Base-by-base conservation (phyloP, 1,140 invertebrate genomes). In the Neomicropteryx cornuta region DNA sequence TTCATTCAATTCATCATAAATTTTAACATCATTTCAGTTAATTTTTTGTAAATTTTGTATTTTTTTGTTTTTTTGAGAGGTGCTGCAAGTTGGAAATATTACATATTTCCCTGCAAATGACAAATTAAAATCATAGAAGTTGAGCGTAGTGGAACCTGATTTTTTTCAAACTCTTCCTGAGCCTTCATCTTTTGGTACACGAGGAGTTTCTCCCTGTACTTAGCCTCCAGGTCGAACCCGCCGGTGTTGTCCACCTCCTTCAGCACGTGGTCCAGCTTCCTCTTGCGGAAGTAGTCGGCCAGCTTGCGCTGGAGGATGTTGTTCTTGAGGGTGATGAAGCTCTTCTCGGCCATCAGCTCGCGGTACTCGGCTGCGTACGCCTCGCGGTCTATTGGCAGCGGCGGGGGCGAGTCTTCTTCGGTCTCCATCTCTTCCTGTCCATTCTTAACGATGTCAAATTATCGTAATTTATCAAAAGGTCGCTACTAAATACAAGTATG, bases 261-360 rank as follows among this genome's bases (percentile, higher is more conserved):
- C 8, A 64, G 41, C 27, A 62, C 58, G 28, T 64, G 58, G n/a
- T 60, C 60, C 1, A 59, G 47, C 47, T 61, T 62, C 36, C 61
- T 44, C 44, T 64, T 64, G 43, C 61, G 62, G 36, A 32, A 64
- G 45, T 64, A 64, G 33, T 64, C 61, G 17, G 55, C 60, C 8
- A 64, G 42, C 14, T 58, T 41, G n/a, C 56, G 46, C 46, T 64
- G 61, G 3, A 62, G 48, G 18, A 64, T 45, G 40, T 57, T 61
- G 33, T 64, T 64, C 11, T 52, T 61, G 17, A 64, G 38, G 44
- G 60, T 57, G 4, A 51, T 33, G 20, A 58, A 53, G 29, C 50
- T 49, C 0, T 48, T 44, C 30, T 65, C 60, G 20, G 47, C 45
- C 0, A 51, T 48, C 0, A 65, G 44, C n/a, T 62, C 58, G 41